Base-by-base conservation (phyloP, 2,888 invertebrate species). In the Scotopteryx bipunctaria region DNA sequence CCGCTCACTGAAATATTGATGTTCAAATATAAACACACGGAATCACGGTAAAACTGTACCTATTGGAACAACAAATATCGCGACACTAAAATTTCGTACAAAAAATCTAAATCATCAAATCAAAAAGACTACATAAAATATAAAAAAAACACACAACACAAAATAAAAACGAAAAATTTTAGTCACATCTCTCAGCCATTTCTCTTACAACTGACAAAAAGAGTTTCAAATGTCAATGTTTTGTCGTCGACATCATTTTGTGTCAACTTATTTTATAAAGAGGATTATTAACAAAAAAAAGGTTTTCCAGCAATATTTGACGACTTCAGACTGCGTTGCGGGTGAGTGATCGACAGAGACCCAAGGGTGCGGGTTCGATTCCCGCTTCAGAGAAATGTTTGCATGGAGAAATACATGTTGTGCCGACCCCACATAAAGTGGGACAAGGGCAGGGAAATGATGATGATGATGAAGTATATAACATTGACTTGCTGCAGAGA, bases 131-230 rank as follows among this genome's bases (percentile, higher is more conserved):
- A 88, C 88, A 89, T 88, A 85, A 77, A 82, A 84, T 73, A 80
- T 69, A 78, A 80, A 75, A 19, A 83, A 86, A 86, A 90, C 87
- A 89, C 86, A 89, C 81, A 86, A 89, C 88, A 90, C 87, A 88
- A 86, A 88, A 84, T 69, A 77, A 59, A 69, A 78, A 87, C 85
- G 78, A 83, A 83, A 87, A 60, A 86, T 86, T 87, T 88, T 74
- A 83, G 80, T 90, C 85, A 90, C 89, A 90, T 89, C 71, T 76
- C 88, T 81, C 71, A 74, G 78, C 80, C 83, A 86, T 85, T 78
- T 78, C 65, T 73, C 66, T 71, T 67, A 70, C 80, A 71, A 82
- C 82, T 87, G 73, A 29, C 44, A 44, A 33, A 41, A 19, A 41
- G 19, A 9, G n/a, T n/a, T n/a, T n/a, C n/a, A n/a, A n/a, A n/a